Evolutionary conservation across 2,888 invertebrate species (phyloP), one percentile per base, ranked within the genome.

Genomic region (Tipula lateralis): DNA sequence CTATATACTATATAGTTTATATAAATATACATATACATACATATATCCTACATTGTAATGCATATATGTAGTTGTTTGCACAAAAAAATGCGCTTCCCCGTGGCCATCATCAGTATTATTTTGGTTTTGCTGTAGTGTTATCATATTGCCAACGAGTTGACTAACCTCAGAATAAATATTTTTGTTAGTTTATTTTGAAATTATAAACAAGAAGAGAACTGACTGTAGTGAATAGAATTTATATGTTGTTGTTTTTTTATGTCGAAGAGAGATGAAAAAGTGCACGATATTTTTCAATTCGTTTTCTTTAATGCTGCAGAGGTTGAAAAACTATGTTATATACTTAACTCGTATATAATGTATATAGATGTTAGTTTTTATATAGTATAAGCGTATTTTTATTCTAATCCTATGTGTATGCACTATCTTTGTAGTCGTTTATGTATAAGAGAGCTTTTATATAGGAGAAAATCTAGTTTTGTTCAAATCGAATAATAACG

Each of bases 121-220:
- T 50, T 66, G 44, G 2, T 44, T 44, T 44, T 44, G 44, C 24
- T 66, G 19, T 66, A 66, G 24, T 66, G 19, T 66, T 66, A 66
- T 66, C 24, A n/a, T 19, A 66, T 66, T 66, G 66, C 66, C 66
- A 66, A 24, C 19, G 66, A 66, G 66, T 66, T 66, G 66, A 66
- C 66, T 66, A 66, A 66, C 66, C 66, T 66, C 24, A 66, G 24
- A 66, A 66, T 66, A 66, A 66, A 66, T 66, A 66, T 66, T 66
- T 66, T 66, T 66, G 66, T 66, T 66, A 66, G 24, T 66, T 66
- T 66, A 66, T 66, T 66, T 66, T 66, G 66, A 66, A 66, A 66
- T 24, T 24, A 66, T 24, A 66, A 66, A 66, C 66, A 66, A 66
- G 66, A 66, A 66, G 66, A 66, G 66, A n/a, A 24, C 66, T 66